Evolutionary conservation across 2,113 vertebrate genomes (phyloP).

Genomic region (Genyomyrus donnyi): DNA sequence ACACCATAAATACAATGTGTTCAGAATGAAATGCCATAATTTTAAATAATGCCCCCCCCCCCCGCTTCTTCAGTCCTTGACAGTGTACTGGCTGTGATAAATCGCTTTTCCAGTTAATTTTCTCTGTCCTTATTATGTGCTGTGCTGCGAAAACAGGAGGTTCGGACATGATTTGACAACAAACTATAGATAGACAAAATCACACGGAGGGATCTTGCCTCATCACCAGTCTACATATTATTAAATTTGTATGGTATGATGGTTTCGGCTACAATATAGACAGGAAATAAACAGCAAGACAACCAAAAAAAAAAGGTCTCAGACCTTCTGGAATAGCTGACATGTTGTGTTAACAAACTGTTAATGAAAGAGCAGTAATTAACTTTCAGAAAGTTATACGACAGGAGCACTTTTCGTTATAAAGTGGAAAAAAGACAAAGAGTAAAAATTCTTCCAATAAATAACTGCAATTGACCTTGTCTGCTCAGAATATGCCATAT

Average conservation of each 20-base stretch:
- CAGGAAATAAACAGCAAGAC: constrained; percentile 44
- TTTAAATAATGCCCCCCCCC: constrained; percentile 73
- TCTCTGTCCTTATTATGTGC: constrained; percentile 98
- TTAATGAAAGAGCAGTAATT: not conserved
- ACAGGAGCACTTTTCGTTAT: constrained; percentile 39
- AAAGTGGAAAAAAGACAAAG: constrained; percentile 55
- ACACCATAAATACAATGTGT: constrained; percentile 98
- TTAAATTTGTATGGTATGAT: constrained; percentile 62
- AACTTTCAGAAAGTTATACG: not conserved
- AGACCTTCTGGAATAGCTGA: constrained; percentile 54
- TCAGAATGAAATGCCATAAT: constrained; percentile 99
- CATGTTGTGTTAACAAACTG: constrained; percentile 38
- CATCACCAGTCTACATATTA: constrained; percentile 71
- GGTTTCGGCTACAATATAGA: constrained; percentile 46
- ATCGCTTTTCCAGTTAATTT: constrained; percentile 99
- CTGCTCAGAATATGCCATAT: constrained; percentile 74
- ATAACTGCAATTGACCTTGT: constrained; percentile 76
- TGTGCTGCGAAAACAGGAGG: constrained; percentile 96
- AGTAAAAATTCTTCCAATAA: constrained; percentile 60
- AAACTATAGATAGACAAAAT: constrained; percentile 95
- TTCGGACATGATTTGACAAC: constrained; percentile 99
- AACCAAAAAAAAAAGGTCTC: constrained; percentile 58
- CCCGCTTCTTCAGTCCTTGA: constrained; percentile 97
- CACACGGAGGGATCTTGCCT: constrained; percentile 65
- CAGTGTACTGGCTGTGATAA: constrained; percentile 99